Base-by-base conservation (phyloP, 2,888 invertebrate species). In the Lycaena phlaeas region DNA sequence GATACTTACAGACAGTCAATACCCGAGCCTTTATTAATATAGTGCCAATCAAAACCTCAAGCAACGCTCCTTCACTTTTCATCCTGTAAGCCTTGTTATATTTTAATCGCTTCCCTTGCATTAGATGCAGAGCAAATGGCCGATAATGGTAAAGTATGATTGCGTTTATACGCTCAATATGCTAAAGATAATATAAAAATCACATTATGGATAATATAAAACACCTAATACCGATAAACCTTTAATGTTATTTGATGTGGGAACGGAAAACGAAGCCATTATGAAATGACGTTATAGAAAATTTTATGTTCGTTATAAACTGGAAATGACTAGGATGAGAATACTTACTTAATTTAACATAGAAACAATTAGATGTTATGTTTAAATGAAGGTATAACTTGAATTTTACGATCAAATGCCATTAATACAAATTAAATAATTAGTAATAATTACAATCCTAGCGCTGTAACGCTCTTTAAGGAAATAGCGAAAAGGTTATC, bases 181-280 rank as follows among this genome's bases (percentile, higher is more conserved):
- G 18, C 17, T 34, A 7, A 11, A 34, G 22, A 34, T 34, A 18
- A 11, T 12, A 34, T 34, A 17, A 22, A 34, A 34, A 34, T 18
- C 2, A 34, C 34, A 15, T 34, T 18, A 22, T 18, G 22, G 34
- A 22, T 22, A 12, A 34, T 34, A 34, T 34, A 22, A 34, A 34
- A 34, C 15, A 11, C 18, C 22, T 34, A 34, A 34, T 34, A 34
- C 11, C 34, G 22, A 34, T 34, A 34, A 22, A 18, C 11, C 22
- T 34, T 34, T 34, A 34, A 10, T 18, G 34, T 34, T 34, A 34
- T 34, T 11, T 11, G 34, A 7, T 12, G 18, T 11, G 2, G 22
- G 34, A 12, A 22, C 12, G 11, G 18, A 34, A 34, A 17, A 18
- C 7, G 4, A n/a, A n/a, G 18, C 17, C 22, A 18, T 34, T 34